Conservation (phyloP, 2,113 vertebrate species). For the Dromiciops gliroides region DNA sequence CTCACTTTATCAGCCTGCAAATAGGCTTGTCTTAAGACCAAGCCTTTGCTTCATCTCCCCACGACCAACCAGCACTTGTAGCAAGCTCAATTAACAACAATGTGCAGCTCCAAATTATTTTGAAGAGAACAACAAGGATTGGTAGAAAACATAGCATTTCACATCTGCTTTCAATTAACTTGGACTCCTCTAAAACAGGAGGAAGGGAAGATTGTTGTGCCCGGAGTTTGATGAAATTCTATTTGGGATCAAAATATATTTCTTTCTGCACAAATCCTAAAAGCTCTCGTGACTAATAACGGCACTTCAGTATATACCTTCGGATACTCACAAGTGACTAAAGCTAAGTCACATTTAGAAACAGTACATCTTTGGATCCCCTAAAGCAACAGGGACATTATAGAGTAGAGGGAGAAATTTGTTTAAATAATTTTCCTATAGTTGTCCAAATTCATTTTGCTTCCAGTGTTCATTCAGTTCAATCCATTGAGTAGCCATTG, state of each 20-base stretch:
- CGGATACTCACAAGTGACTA: not conserved
- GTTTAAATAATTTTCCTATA: not conserved
- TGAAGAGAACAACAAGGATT: slow-evolving; percentile 70
- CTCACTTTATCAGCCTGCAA: slow-evolving; percentile 81
- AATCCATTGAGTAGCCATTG: not conserved
- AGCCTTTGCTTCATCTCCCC: slow-evolving; percentile 65
- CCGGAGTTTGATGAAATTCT: slow-evolving; percentile 25
- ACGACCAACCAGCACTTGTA: slow-evolving; percentile 67
- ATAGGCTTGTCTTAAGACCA: slow-evolving; percentile 77
- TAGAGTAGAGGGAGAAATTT: not conserved
- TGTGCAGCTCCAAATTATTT: slow-evolving; percentile 73
- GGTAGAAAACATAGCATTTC: slow-evolving; percentile 23
- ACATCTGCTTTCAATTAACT: slow-evolving; percentile 42
- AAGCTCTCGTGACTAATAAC: not conserved
- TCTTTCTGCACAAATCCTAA: not conserved
- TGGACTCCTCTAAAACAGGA: slow-evolving; percentile 21
- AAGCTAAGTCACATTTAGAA: not conserved
- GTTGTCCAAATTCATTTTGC: not conserved
- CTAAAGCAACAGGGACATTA: not conserved
- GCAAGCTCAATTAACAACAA: slow-evolving; percentile 68
- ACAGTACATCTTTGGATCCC: not conserved
- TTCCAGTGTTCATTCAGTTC: not conserved
- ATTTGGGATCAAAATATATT: slow-evolving; percentile 48
- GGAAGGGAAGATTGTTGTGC: slow-evolving; percentile 10
- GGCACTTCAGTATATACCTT: not conserved